Base-by-base conservation (phyloP, 1,140 invertebrate genomes). In the Leptinotarsa texana region DNA sequence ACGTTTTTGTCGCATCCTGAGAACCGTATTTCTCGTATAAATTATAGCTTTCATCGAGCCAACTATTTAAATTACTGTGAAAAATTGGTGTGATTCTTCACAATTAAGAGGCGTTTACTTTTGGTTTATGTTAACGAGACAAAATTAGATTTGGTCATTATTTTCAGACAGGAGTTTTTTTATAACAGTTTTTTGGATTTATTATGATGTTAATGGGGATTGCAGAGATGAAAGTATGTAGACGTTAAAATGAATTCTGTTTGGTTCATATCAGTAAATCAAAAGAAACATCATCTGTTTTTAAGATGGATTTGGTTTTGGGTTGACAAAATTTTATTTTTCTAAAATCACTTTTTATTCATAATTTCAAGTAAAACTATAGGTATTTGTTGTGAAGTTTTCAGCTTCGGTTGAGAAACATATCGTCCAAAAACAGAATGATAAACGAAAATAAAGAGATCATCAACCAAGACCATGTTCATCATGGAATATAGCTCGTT, bases 41-140 rank as follows among this genome's bases (percentile, higher is more conserved):
- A 74, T 74, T 63, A 42, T 73, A 17, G 61, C 75, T 79, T 77
- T 79, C 77, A 71, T 69, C 77, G 63, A n/a, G 73, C 73, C 65
- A 73, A 66, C 75, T 70, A 77, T 77, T 78, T 78, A 78, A 78
- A 78, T 78, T 74, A 68, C 75, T 72, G 72, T 77, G 75, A 78
- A 77, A 77, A 78, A 78, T 78, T 65, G 62, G 69, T 61, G 77
- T 67, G 69, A 78, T 78, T 74, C 75, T 77, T 78, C 75, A 78
- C 75, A 78, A 77, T 78, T 78, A 77, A 77, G 74, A 74, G 48
- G 74, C 74, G 74, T 77, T 74, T 74, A 76, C 71, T 76, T 73
- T 76, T 73, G 75, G 70, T 76, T 76, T 73, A 69, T 76, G 70
- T 72, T 73, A 73, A 73, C 71, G 70, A 73, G 71, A 73, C 62